phyloP scores from a whole-genome alignment of 2,113 vertebrate genomes.

The Python bivittatus region DNA sequence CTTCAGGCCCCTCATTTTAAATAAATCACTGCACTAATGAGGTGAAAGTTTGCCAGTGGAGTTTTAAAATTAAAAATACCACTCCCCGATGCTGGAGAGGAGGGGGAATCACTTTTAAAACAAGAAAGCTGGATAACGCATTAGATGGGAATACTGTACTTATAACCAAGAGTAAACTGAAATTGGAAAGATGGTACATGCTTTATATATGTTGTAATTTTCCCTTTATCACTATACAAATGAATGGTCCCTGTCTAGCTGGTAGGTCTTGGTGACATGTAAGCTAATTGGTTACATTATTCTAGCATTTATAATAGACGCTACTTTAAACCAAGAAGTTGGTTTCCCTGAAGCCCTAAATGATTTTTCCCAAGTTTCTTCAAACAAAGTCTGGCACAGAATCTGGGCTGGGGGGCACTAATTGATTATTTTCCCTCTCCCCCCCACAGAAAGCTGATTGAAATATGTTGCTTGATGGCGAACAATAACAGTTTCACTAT shows the following conservation, averaged over 20 bases:
- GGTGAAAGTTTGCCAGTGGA: not conserved
- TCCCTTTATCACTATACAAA: not conserved
- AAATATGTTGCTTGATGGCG: not conserved
- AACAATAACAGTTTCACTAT: not conserved
- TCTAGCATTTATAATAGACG: not conserved
- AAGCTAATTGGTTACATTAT: not conserved
- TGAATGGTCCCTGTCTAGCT: not conserved
- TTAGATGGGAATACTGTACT: not conserved
- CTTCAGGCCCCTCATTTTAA: not conserved
- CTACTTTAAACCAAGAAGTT: not conserved
- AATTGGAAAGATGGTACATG: not conserved
- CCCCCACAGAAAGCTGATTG: not conserved
- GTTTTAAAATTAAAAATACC: not conserved
- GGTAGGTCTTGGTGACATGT: not conserved
- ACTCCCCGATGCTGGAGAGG: not conserved
- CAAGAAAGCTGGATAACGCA: not conserved
- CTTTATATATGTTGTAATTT: not conserved
- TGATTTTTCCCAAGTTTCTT: not conserved
- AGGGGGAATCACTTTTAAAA: not conserved
- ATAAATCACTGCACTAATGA: not conserved
- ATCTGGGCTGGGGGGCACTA: not conserved
- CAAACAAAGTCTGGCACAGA: not conserved
- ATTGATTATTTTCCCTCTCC: not conserved
- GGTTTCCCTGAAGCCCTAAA: not conserved
- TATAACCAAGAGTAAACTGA: not conserved